Conservation (phyloP, 1,140 invertebrate genomes). For the Coboldia fuscipes region DNA sequence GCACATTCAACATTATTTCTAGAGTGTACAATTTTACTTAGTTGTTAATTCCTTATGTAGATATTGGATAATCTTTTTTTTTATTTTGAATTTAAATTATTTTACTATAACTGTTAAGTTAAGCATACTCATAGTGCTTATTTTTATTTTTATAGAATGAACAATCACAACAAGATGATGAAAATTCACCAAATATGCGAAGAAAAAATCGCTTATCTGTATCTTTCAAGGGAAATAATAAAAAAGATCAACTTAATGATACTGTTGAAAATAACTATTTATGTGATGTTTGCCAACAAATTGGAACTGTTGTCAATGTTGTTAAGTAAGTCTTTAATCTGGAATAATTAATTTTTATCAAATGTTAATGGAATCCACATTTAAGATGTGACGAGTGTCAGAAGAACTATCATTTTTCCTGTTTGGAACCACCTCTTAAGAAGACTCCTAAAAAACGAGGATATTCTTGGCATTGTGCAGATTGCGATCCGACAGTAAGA, state of each 20-base stretch:
- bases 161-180: no score
- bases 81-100: no score
- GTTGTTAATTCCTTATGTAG: no score
- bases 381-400: slow-evolving; percentile 79
- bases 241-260: no score
- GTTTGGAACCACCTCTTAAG: slow-evolving; percentile 77
- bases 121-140: no score
- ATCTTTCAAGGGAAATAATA: no score
- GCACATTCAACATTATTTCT: no score
- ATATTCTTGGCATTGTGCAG: slow-evolving; percentile 89
- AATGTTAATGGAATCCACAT: no score
- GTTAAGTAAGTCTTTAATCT: slow-evolving; percentile 27
- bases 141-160: no score
- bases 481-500: slow-evolving; percentile 76
- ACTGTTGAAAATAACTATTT: background rate
- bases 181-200: background rate
- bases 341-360: background rate
- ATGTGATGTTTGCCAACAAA: slow-evolving; percentile 29
- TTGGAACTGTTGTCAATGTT: slow-evolving; percentile 30
- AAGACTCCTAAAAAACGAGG: slow-evolving; percentile 83
- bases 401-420: slow-evolving; percentile 77
- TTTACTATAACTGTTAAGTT: no score
- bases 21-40: no score
- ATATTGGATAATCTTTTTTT: no score
- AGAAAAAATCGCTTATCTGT: background rate